Percentiles rank a stretch among this genome's conserved stretches.
Conservation (phyloP, 2,113 vertebrate species). For the Protobothrops flavoviridis region DNA sequence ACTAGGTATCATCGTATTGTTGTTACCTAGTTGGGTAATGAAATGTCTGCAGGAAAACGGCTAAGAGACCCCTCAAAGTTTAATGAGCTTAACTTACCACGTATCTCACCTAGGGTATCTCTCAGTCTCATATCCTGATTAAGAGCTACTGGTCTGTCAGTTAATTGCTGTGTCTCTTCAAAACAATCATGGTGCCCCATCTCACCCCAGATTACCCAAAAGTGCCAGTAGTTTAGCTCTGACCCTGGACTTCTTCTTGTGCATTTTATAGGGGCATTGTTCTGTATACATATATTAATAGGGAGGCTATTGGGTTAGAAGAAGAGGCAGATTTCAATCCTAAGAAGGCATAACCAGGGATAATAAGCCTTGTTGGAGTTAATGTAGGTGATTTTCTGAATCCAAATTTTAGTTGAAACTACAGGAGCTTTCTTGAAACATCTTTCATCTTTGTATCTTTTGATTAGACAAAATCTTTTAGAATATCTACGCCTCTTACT, state of each 20-base stretch:
- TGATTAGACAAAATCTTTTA: constrained; percentile 76
- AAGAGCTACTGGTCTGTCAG: not conserved
- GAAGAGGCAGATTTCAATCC: not conserved
- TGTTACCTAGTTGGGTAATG: not conserved
- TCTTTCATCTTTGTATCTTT: not conserved
- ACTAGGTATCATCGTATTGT: no score
- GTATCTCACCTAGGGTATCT: no score
- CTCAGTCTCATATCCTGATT: not conserved
- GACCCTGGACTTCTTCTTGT: not conserved
- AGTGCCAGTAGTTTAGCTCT: not conserved
- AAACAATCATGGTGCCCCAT: no score
- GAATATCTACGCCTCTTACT: constrained; percentile 83
- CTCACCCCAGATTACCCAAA: no score
- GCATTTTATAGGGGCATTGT: not conserved
- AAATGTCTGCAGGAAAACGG: not conserved
- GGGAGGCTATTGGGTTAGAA: not conserved
- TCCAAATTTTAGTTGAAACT: not conserved
- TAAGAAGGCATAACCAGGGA: not conserved
- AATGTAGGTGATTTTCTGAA: not conserved
- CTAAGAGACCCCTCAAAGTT: not conserved
- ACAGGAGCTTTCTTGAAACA: not conserved
- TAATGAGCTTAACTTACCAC: not conserved
- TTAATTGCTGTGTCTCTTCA: not conserved
- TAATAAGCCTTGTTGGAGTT: not conserved
- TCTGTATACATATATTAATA: not conserved